A percentile compares a stretch with the other conserved stretches of the same genome.
Conservation (phyloP, 1,140 invertebrate genomes). For the Phymorhynchus buccinoides region DNA sequence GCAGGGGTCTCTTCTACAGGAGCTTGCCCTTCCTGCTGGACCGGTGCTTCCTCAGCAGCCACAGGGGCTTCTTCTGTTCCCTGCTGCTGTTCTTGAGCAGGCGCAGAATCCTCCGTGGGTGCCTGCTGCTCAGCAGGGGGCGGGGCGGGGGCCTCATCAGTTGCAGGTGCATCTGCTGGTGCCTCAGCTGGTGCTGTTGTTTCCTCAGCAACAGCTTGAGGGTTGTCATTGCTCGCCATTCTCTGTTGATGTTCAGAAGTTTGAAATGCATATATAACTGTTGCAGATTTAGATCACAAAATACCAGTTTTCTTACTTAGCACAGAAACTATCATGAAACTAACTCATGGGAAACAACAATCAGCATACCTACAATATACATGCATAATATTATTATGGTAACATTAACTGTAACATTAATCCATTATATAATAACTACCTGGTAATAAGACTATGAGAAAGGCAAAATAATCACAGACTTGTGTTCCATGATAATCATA, state of each 20-base stretch:
- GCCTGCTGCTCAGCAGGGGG: conserved; percentile 11
- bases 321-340: neutral
- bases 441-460: too few species aligned
- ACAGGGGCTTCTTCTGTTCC: conserved; percentile 25
- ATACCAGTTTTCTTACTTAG: too few species aligned
- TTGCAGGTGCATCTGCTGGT: conserved; percentile 11
- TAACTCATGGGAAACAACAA: neutral
- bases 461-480: too few species aligned
- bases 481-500: too few species aligned
- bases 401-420: too few species aligned
- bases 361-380: too few species aligned
- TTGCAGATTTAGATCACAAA: too few species aligned
- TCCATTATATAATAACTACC: too few species aligned
- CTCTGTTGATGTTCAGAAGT: conserved; percentile 9
- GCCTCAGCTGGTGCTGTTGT: conserved; percentile 26
- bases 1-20: conserved; percentile 30
- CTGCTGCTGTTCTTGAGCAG: conserved; percentile 32
- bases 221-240: conserved; percentile 60
- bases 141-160: conserved; percentile 18
- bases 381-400: too few species aligned
- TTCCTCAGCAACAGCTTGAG: neutral
- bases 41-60: conserved; percentile 24
- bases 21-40: neutral
- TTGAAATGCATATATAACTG: too few species aligned
- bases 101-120: neutral